Evolutionary conservation across 2,113 vertebrate species (phyloP), one percentile per base, ranked within the genome.

Genomic region (Urocolius indicus): DNA sequence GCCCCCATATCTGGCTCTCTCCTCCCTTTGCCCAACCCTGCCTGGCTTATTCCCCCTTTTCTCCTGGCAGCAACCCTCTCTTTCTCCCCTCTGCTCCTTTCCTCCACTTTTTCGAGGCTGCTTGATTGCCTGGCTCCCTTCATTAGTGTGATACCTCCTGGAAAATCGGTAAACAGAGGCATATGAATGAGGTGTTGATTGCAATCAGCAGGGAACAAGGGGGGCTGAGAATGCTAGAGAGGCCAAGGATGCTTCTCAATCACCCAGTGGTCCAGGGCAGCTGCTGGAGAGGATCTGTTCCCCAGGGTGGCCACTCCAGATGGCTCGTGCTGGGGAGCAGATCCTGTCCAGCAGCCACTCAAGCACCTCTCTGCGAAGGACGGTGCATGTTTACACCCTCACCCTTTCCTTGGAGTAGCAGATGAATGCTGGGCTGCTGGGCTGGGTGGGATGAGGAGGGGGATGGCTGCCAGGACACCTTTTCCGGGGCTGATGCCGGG

Each of bases 111-210:
- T 96, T 63, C 67, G 75, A 95, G 30, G 38, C 32, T 89, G 84
- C 67, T 81, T 96, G 91, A 93, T 96, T 94, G 92, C 93, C 63
- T 73, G 72, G 52, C 76, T 93, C 54, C 85, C 86, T 94, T 96
- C 94, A 90, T 96, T 96, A 96, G 87, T 5, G 6, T 87, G 74
- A 82, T 80, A 90, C 89, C 92, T 96, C 74, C 92, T 69, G 69
- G 68, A 87, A 93, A 94, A 95, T 27, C 81, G 93, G 87, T 96
- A 96, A 96, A 95, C 91, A 88, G 89, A 93, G 78, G 84, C 38
- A 48, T 71, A 85, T 96, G 96, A 96, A 96, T 97, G 96, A 96
- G 84, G 94, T 84, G 79, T 94, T 97, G 97, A 97, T 97, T 97
- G 96, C 97, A 97, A 97, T 97, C 97, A 97, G 97, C 68, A 22